Evolutionary conservation across 2,888 invertebrate genomes (phyloP), one percentile per base, ranked within the genome.

Genomic region (Hofmannophila pseudospretella): DNA sequence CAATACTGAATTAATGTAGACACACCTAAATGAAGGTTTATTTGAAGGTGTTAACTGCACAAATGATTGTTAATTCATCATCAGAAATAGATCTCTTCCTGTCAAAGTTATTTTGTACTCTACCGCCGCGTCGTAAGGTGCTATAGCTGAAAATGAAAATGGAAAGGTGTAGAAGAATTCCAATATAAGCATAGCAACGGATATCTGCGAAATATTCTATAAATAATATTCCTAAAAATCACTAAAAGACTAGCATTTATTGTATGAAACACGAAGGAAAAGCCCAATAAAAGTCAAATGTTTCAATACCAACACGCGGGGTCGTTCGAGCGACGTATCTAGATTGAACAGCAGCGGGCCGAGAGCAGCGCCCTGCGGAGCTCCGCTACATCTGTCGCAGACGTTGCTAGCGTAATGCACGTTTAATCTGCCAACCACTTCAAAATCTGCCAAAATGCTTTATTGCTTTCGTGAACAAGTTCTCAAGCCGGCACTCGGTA

Each of bases 401-500:
- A 49, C 58, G 55, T 61, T 62, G 67, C 65, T 80, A 82, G 62
- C 68, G 65, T 80, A 82, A 82, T 81, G 79, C 75, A 77, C 78
- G 72, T 82, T 82, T 81, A 81, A 82, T 80, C 74, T 72, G 68
- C 58, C 51, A 58, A 71, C 73, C 77, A 76, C 74, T 77, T 74
- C 72, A 70, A 78, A 82, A 84, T 81, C 76, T 73, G 75, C 75
- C 81, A 78, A 84, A 84, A 84, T 84, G 82, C 78, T 85, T 85
- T 85, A 85, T 84, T 77, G 78, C 81, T 71, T 60, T 54, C 67
- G 59, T 60, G 71, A 77, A 75, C 70, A 78, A 78, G 68, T 73
- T 67, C 57, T 58, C 67, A 66, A 76, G 73, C 67, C 67, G 67
- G 59, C 61, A 59, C 66, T 65, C 65, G 45, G 36, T 49, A 55